Conservation (phyloP, 1,140 invertebrate genomes). For the Glossosoma conforme region DNA sequence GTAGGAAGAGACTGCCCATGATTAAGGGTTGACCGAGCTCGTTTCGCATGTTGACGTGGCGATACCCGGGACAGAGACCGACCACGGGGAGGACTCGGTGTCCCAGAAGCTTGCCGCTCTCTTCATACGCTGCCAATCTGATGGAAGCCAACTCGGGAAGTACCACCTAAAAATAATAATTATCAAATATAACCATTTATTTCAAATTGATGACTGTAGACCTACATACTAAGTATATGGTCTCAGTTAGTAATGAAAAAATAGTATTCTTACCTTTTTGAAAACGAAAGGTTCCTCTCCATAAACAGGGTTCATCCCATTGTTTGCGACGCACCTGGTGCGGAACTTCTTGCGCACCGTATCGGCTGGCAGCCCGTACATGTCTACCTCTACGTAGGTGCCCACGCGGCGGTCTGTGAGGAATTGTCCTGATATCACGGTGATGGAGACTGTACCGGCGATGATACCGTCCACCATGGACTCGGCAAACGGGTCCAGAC, state of each 20-base stretch:
- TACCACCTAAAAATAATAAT: conserved; percentile 67
- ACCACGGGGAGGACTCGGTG: conserved; percentile 94
- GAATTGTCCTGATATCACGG: conserved; percentile 88
- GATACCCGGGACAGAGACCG: conserved; percentile 90
- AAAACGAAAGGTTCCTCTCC: conserved; percentile 98
- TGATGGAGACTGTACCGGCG: conserved; percentile 91
- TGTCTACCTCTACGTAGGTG: conserved; percentile 98
- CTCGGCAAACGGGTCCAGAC: conserved; percentile 97
- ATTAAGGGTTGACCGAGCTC: conserved; percentile 93
- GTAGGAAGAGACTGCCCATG: conserved; percentile 82
- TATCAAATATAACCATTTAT: conserved; percentile 1
- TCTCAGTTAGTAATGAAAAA: background rate
- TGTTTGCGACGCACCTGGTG: conserved; percentile 89
- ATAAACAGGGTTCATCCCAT: conserved; percentile 94
- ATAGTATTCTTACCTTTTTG: conserved; percentile 72
- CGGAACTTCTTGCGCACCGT: conserved; percentile 95
- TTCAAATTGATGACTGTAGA: conserved; percentile 2
- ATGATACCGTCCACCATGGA: conserved; percentile 99
- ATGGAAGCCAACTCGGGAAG: conserved; percentile 94
- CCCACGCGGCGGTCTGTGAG: conserved; percentile 93
- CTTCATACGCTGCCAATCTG: conserved; percentile 95
- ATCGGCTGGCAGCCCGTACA: conserved; percentile 98
- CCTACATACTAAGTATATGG: background rate
- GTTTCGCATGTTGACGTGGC: conserved; percentile 80
- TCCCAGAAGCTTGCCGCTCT: conserved; percentile 89